These are phyloP conservation scores for Dione juno DNA, from an alignment of 2,888 invertebrate genomes.

Conservation along the genomic window DNA sequence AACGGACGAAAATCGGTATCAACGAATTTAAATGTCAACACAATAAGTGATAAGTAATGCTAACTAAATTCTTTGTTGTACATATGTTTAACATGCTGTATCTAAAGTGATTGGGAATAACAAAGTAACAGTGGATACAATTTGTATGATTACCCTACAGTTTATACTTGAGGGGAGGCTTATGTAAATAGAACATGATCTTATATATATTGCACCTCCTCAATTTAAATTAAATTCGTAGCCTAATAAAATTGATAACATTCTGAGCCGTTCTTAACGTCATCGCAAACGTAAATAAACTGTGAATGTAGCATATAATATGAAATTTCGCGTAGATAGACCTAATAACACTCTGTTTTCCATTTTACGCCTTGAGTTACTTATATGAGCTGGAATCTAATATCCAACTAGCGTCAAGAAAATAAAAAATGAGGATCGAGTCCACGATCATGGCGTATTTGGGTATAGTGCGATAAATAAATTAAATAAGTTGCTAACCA, in stretches of 20 bases:
- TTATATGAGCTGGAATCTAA: too few species aligned
- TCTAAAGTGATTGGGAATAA: constrained; percentile 2
- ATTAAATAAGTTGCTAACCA: neutral
- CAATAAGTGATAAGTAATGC: neutral
- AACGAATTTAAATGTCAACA: constrained; percentile 14
- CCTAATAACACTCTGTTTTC: too few species aligned
- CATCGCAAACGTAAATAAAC: neutral
- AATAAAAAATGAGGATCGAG: too few species aligned
- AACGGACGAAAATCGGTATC: neutral
- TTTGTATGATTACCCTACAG: constrained; percentile 1
- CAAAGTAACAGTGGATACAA: neutral
- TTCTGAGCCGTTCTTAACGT: neutral
- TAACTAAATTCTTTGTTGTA: constrained; percentile 1
- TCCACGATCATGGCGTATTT: too few species aligned
- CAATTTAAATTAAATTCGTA: neutral
- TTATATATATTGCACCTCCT: neutral
- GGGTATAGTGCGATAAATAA: neutral
- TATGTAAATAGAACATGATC: constrained; percentile 7
- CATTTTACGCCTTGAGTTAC: too few species aligned
- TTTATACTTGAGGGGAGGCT: constrained; percentile 6
- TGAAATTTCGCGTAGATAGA: too few species aligned
- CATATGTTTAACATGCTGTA: constrained; percentile 1
- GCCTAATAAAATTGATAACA: neutral
- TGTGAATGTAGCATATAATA: neutral
- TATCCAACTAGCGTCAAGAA: too few species aligned